phyloP scores from a whole-genome alignment of 1,140 invertebrate genomes.

The Anoplolepis gracilipes region DNA sequence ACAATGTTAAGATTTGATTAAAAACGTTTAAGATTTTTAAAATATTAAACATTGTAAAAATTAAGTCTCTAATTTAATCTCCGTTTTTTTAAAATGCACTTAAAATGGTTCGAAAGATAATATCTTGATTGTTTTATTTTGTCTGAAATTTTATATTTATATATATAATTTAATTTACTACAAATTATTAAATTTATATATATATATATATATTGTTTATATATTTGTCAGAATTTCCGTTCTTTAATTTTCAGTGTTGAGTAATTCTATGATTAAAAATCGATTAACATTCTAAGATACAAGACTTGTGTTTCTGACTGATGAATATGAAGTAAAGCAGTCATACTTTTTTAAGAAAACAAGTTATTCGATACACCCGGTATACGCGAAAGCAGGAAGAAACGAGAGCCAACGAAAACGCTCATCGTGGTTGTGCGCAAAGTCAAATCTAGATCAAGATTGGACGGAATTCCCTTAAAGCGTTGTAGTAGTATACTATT shows the following conservation, averaged over 20 bases:
- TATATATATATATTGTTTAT: too few relatives aligned
- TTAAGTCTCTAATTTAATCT: neutral
- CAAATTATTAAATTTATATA: too few relatives aligned
- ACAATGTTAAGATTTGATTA: neutral
- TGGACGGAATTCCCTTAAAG: constrained; percentile 34
- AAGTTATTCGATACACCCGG: neutral
- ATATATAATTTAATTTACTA: too few relatives aligned
- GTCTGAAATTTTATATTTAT: neutral
- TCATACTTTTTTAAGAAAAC: too few relatives aligned
- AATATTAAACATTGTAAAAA: neutral
- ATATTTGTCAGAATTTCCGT: neutral
- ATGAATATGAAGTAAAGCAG: neutral
- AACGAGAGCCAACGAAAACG: constrained; percentile 24
- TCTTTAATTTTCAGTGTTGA: neutral
- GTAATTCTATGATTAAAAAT: neutral
- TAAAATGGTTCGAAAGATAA: neutral
- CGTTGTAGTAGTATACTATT: constrained; percentile 9
- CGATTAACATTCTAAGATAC: neutral
- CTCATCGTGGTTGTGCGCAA: constrained; percentile 13
- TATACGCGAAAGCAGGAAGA: constrained; percentile 20
- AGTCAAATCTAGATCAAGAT: constrained; percentile 42
- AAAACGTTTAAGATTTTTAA: neutral
- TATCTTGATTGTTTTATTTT: neutral
- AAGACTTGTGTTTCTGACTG: neutral
- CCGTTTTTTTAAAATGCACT: neutral